Base-by-base conservation (phyloP, 2,113 vertebrate species). In the Pseudorhombus dupliciocellatus region DNA sequence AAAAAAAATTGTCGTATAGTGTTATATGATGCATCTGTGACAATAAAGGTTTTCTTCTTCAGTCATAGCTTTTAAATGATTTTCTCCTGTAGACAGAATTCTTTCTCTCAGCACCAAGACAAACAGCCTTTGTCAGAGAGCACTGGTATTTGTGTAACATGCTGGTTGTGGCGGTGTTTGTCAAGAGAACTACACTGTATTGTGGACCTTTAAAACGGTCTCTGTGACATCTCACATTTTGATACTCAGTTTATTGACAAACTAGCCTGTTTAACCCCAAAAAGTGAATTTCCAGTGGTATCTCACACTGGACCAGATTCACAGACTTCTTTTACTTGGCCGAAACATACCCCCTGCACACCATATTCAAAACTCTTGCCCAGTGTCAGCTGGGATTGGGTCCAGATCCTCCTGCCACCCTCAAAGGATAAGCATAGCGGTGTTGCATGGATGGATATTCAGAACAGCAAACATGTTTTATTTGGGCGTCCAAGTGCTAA, bases 41-140 rank as follows among this genome's bases (percentile, higher is more conserved):
- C n/a, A n/a, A n/a, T n/a, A n/a, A n/a, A n/a, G n/a, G n/a, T n/a
- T n/a, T n/a, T n/a, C n/a, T n/a, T n/a, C n/a, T n/a, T n/a, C n/a
- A n/a, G n/a, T n/a, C 5, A 7, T 8, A 40, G 42, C 34, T n/a
- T 44, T 48, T 63, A 28, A 12, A 60, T 18, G 12, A 18, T 24
- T 51, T 50, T 30, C 44, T 40, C 25, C 22, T 14, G 16, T 12
- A 26, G 26, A 37, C n/a, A 66, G 16, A 56, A 54, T 5, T 54
- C 25, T 1, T 64, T 34, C 46, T 18, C 16, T 40, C 53, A 25
- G 11, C 21, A 8, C 57, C 7, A 22, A 51, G 60, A 83, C 71
- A 80, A 74, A 66, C 9, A 31, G 58, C 34, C 76, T 75, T 83
- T 82, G 78, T 87, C 56, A 22, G 48, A 16, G 18, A 6, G 22